phyloP scores from a whole-genome alignment of 2,113 vertebrate genomes.

The Burhinus oedicnemus region DNA sequence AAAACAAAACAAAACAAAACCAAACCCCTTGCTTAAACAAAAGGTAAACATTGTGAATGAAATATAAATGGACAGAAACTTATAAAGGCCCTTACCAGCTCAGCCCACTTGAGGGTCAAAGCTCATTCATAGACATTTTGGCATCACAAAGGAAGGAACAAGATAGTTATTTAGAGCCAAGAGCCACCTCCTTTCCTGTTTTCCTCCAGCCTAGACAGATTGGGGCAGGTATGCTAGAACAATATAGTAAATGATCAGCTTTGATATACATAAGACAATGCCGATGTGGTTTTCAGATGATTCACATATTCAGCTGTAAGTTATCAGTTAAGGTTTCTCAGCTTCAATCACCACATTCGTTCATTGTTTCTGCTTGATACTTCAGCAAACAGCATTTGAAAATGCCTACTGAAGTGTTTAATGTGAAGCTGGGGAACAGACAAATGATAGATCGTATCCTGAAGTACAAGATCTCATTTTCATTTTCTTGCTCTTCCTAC shows the following conservation, averaged over 20 bases:
- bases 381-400: constrained; percentile 6
- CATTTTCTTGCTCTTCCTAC: not conserved
- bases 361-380: not conserved
- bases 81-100: not conserved
- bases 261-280: not conserved
- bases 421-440: not conserved
- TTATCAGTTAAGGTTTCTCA: not conserved
- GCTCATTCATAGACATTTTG: not conserved
- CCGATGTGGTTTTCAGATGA: not conserved
- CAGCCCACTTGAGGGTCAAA: not conserved
- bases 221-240: not conserved
- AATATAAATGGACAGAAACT: not conserved
- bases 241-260: not conserved
- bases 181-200: constrained; percentile 19
- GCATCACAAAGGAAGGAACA: not conserved
- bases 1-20: not conserved
- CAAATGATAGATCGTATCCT: constrained; percentile 4
- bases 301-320: not conserved
- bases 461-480: constrained; percentile 20
- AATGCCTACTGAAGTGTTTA: not conserved
- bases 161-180: not conserved
- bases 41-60: not conserved
- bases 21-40: not conserved
- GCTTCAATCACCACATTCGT: not conserved
- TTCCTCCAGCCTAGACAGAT: not conserved